Base-by-base conservation (phyloP, 1,140 invertebrate species). In the Zaprionus ghesquierei region DNA sequence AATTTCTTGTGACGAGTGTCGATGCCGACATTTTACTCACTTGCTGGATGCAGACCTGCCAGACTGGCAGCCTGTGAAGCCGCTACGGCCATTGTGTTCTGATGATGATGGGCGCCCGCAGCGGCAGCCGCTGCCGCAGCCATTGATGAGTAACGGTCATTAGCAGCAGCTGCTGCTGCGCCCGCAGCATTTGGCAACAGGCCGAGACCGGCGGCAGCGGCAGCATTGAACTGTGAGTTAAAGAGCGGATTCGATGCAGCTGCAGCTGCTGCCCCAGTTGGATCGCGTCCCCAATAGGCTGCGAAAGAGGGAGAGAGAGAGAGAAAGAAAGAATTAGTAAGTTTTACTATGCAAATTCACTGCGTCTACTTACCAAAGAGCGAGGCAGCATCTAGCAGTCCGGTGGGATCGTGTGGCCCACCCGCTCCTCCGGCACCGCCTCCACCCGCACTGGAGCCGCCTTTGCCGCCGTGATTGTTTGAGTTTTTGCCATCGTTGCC, bases 41-140 rank as follows among this genome's bases (percentile, higher is more conserved):
- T 95, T 86, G 94, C 94, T 38, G 94, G 94, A 82, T 94, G 93
- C 78, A 94, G 92, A 70, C 95, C 94, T 85, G 94, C 94, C 76
- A 97, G 92, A 84, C 95, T 96, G 33, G 96, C 96, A 27, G 96
- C 96, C 92, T 96, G 96, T 91, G 94, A 96, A 59, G 96, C 96
- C 27, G 95, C 96, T 62, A 96, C 96, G 68, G 95, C 95, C 72
- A 96, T 94, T 44, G 96, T 96, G 63, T 95, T 95, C 60, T 95
- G 94, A 86, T 95, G 94, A 73, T 94, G 94, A 86, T 94, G 94
- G 25, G 93, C 93, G 61, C 93, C 94, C 27, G 93, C 92, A 72
- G 91, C 93, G 77, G 87, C 93, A 35, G 92, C 93, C 51, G 89
- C 91, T 73, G 85, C 92, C 82, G 89, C 81, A 20, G 89, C 89